A percentile compares a stretch with the other conserved stretches of the same genome.
Conservation (phyloP, 2,113 vertebrate species). For the Oriolus oriolus region DNA sequence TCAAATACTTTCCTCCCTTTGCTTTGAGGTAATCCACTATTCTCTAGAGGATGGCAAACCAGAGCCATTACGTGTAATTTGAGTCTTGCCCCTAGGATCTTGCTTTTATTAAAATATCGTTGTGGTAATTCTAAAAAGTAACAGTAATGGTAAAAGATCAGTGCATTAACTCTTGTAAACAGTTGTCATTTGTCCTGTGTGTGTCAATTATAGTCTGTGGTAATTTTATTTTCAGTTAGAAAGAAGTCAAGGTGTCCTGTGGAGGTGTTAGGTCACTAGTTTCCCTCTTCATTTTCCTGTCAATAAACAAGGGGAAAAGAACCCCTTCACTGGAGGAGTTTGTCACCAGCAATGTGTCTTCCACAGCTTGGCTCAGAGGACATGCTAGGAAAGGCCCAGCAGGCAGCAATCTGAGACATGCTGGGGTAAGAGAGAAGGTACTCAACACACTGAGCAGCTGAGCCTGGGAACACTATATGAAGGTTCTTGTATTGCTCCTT, state of each 20-base stretch:
- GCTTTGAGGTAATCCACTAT: neutral
- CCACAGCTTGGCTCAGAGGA: neutral
- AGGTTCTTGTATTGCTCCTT: neutral
- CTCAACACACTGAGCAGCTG: neutral
- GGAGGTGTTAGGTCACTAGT: neutral
- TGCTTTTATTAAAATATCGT: neutral
- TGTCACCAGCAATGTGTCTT: neutral
- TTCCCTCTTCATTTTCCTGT: neutral
- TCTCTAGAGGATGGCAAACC: neutral
- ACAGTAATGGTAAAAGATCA: neutral
- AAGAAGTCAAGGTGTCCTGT: neutral
- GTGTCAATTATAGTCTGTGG: neutral
- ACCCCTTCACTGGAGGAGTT: neutral
- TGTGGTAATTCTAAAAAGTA: neutral
- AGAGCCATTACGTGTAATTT: neutral
- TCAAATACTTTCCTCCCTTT: neutral
- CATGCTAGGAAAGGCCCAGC: neutral
- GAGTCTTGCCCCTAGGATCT: neutral
- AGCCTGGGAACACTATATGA: neutral
- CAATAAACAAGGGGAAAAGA: neutral
- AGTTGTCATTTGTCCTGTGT: neutral
- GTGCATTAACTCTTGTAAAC: neutral
- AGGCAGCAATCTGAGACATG: neutral
- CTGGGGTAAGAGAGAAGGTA: neutral
- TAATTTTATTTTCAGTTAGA: neutral